Percentiles rank a stretch among this genome's conserved stretches.
phyloP scores from a whole-genome alignment of 2,797 vertebrate genomes.

The Cygnus olor region DNA sequence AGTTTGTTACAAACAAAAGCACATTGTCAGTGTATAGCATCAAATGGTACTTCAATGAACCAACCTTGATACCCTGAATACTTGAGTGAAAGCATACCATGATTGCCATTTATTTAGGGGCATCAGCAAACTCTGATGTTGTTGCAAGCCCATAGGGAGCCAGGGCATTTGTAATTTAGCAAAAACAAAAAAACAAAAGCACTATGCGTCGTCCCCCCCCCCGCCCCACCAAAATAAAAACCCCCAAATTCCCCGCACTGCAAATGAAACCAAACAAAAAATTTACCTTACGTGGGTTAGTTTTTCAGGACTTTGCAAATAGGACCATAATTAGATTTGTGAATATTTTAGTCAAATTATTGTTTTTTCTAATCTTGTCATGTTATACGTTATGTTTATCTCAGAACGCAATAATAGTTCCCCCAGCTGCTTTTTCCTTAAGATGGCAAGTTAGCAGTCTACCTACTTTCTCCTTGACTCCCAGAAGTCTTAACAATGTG shows the following conservation, averaged over 20 bases:
- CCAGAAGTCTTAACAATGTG: constrained; percentile 65
- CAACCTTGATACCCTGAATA: constrained; percentile 56
- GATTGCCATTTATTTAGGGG: constrained; percentile 33
- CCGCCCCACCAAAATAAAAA: fast-evolving
- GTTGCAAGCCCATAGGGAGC: constrained; percentile 8
- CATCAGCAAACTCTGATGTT: constrained; percentile 39
- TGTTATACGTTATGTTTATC: neutral
- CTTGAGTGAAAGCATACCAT: constrained; percentile 35
- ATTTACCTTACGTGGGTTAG: neutral
- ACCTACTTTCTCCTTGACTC: constrained; percentile 21
- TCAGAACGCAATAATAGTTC: neutral
- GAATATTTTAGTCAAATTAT: constrained; percentile 7
- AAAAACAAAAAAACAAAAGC: neutral
- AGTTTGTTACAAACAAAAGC: constrained; percentile 71
- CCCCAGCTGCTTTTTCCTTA: constrained; percentile 30
- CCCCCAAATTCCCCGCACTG: neutral
- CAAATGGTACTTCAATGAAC: constrained; percentile 61
- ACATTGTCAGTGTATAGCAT: constrained; percentile 67
- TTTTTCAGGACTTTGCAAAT: neutral
- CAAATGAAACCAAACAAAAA: neutral
- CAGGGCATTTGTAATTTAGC: constrained; percentile 1
- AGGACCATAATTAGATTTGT: neutral
- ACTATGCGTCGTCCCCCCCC: no score
- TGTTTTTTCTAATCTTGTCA: neutral
- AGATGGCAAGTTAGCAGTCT: constrained; percentile 60